Evolutionary conservation across 1,140 invertebrate species (phyloP).

Genomic region (Ruditapes philippinarum): DNA sequence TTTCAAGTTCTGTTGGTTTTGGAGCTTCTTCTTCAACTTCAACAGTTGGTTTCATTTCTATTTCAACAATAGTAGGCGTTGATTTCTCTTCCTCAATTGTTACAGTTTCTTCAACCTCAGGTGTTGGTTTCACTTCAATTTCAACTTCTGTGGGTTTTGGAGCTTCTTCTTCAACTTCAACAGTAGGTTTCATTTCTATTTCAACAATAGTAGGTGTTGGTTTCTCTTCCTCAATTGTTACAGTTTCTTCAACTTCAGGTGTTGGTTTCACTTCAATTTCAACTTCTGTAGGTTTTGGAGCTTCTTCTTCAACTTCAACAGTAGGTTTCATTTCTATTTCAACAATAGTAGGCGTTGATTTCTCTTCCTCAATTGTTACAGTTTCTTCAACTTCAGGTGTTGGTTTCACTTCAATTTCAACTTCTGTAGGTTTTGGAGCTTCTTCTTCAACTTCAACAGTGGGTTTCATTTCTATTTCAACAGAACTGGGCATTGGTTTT

Average conservation of each 20-base stretch:
- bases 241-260: neutral
- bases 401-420: constrained; percentile 1
- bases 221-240: too few relatives aligned
- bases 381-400: neutral
- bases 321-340: constrained; percentile 16
- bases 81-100: too few relatives aligned
- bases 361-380: neutral
- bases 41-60: neutral
- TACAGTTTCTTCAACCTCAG: neutral
- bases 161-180: neutral
- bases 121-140: neutral
- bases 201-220: neutral
- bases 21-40: constrained; percentile 12
- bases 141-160: neutral
- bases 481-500: neutral
- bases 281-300: neutral
- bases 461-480: neutral
- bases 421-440: neutral
- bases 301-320: neutral
- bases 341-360: neutral
- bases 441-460: neutral
- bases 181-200: neutral
- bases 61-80: neutral
- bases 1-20: neutral
- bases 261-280: constrained; percentile 3